A percentile compares a stretch with the other conserved stretches of the same genome.
Evolutionary conservation across 2,888 invertebrate species (phyloP).

Genomic region (Platycheirus rosarum): DNA sequence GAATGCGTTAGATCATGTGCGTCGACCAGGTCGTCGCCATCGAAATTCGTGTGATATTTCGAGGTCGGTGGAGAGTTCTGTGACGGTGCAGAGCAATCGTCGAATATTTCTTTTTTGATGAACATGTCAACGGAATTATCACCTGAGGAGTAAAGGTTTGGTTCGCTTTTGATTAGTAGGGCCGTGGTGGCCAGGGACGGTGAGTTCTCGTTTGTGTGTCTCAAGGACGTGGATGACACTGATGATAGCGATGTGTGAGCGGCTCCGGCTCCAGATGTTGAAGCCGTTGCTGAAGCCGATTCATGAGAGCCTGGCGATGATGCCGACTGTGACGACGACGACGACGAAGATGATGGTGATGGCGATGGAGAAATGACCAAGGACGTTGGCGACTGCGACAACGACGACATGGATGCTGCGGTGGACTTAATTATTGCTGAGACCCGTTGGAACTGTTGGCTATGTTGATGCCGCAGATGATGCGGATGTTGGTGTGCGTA

Average conservation of each 20-base stretch:
- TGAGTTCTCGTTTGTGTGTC: slow-evolving; percentile 76
- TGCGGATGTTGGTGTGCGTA: slow-evolving; percentile 79
- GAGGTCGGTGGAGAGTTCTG: slow-evolving; percentile 82
- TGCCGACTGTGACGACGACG: slow-evolving; percentile 41
- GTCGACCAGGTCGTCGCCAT: slow-evolving; percentile 81
- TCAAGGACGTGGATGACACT: slow-evolving; percentile 62
- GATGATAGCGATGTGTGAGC: slow-evolving; percentile 57
- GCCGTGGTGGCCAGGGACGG: slow-evolving; percentile 82
- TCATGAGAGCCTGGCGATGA: slow-evolving; percentile 72
- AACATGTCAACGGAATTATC: slow-evolving; percentile 82
- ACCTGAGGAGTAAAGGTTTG: slow-evolving; percentile 81
- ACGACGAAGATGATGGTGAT: slow-evolving; percentile 76
- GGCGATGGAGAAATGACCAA: slow-evolving; percentile 65
- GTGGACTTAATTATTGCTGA: slow-evolving; percentile 70
- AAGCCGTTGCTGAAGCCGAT: slow-evolving; percentile 49
- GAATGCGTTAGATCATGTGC: slow-evolving; percentile 81
- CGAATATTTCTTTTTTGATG: slow-evolving; percentile 82
- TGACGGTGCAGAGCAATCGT: slow-evolving; percentile 80
- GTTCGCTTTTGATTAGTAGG: slow-evolving; percentile 80
- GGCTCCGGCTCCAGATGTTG: slow-evolving; percentile 48
- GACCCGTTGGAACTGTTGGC: slow-evolving; percentile 73
- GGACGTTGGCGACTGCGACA: slow-evolving; percentile 69
- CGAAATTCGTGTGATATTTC: slow-evolving; percentile 81
- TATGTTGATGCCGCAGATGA: slow-evolving; percentile 73
- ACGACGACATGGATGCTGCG: slow-evolving; percentile 70